Evolutionary conservation across 2,113 vertebrate species (phyloP), one percentile per base, ranked within the genome.

Genomic region (Alaudala cheleensis): DNA sequence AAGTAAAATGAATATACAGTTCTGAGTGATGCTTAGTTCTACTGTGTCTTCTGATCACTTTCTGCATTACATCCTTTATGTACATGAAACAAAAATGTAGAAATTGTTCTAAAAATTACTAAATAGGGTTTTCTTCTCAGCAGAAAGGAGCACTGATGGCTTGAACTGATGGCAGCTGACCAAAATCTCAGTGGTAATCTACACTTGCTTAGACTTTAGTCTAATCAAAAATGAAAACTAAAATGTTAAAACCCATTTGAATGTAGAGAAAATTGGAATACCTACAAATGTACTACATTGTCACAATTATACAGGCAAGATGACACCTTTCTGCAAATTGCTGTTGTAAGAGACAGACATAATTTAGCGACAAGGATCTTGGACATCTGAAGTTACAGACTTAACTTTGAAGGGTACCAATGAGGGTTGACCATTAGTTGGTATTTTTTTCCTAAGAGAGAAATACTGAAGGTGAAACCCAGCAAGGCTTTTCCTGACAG

Each of bases 141-240:
- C 72, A 93, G 87, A 76, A 96, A 81, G 79, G 31, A 85, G 77
- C 47, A 72, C 42, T 22, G 66, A 72, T 85, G 74, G 34, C 72
- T 95, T 88, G 69, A 80, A 44, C 44, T 95, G n/a, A n/a, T n/a
- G 94, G 95, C 95, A 58, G 54, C 11, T 53, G 49, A 83, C 66
- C 74, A 80, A 2, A 95, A 88, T 89, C 81, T 95, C 83, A 58
- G 73, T 78, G 84, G 74, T 92, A 85, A 95, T 88, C 70, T 57
- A 11, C 61, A 58, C 79, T 81, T 45, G 51, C 73, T 90, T 94
- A 81, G 65, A 79, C 49, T 90, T 95, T 53, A 79, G 49, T 80
- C 66, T 90, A 94, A 93, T 89, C 81, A 93, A 96, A 95, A 86
- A 80, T 56, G 50, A 61, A 96, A 95, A 81, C 84, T 77, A 88